Evolutionary conservation across 2,113 vertebrate genomes (phyloP), one percentile per base, ranked within the genome.

Genomic region (Nesoenas mayeri): DNA sequence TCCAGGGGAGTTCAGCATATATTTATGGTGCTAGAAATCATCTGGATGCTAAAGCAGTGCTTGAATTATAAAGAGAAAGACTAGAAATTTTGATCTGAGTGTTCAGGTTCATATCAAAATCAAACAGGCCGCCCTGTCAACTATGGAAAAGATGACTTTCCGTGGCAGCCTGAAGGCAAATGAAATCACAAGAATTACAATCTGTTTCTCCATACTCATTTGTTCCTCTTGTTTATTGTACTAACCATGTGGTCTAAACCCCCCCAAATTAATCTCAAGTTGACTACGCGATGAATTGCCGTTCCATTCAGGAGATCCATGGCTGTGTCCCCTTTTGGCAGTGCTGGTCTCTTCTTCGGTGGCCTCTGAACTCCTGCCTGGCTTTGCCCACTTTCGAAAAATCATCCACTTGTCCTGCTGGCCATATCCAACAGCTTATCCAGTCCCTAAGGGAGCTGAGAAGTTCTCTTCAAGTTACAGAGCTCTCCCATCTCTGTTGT

Each of bases 91-190:
- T 88, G 29, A 86, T 70, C 74, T 80, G 67, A 51, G 9, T 80
- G 26, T 96, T 78, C 64, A 71, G 75, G 32, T 42, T 91, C 62
- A 20, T 83, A 88, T 62, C 38, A 79, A 75, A 92, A 92, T 61
- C 51, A 77, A 91, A 72, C 66, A 82, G 78, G 22, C 62, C 29
- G 15, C 61, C 69, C 16, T 71, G 95, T 73, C 85, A 70, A 4
- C 65, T 91, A 12, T 22, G 81, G 81, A 80, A 92, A 96, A 81
- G 36, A 75, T 36, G 48, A 20, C 73, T 85, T 92, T 74, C 84
- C 47, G 38, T 79, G 57, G 95, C 79, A 95, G 61, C 57, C 50
- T 80, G 92, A 93, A 95, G 89, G 56, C 74, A 67, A 71, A 31
- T 10, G 65, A 57, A 67, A 64, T 62, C 65, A 58, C 77, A 85